phyloP scores from a whole-genome alignment of 1,140 invertebrate genomes.

The Panagrolaimus sp. region DNA sequence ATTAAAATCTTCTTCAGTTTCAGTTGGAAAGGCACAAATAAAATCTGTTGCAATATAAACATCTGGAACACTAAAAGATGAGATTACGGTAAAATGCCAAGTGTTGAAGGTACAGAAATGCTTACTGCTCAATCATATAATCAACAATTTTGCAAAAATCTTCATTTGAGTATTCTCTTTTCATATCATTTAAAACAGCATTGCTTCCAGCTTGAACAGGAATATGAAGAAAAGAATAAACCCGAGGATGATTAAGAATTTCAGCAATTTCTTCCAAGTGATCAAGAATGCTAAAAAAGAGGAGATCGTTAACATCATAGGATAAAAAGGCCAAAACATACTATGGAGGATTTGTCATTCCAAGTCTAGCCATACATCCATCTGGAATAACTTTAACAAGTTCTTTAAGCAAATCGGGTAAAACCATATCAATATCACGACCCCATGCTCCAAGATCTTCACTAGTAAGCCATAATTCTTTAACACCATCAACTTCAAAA shows the following conservation, averaged over 20 bases:
- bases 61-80: constrained; percentile 69
- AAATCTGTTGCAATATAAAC: constrained; percentile 94
- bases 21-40: constrained; percentile 95
- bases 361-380: constrained; percentile 69
- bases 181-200: constrained; percentile 87
- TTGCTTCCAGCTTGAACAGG: constrained; percentile 95
- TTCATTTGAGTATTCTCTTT: constrained; percentile 78
- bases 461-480: constrained; percentile 95
- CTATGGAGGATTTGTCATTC: constrained; percentile 73
- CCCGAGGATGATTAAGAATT: constrained; percentile 78
- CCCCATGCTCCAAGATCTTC: constrained; percentile 97
- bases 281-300: too few relatives aligned
- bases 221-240: constrained; percentile 91
- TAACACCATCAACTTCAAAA: constrained; percentile 77
- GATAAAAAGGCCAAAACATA: constrained; percentile 86
- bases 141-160: constrained; percentile 87
- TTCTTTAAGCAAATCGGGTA: constrained; percentile 78
- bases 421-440: constrained; percentile 76
- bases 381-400: constrained; percentile 84
- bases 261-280: constrained; percentile 72
- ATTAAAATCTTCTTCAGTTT: constrained; percentile 83
- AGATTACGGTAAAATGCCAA: constrained; percentile 21
- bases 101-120: neutral
- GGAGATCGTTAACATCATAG: neutral
- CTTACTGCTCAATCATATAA: constrained; percentile 71